These are phyloP conservation scores for Microctenopoma stevenorrisi DNA, from an alignment of 2,797 vertebrate genomes.

Conservation along the genomic window DNA sequence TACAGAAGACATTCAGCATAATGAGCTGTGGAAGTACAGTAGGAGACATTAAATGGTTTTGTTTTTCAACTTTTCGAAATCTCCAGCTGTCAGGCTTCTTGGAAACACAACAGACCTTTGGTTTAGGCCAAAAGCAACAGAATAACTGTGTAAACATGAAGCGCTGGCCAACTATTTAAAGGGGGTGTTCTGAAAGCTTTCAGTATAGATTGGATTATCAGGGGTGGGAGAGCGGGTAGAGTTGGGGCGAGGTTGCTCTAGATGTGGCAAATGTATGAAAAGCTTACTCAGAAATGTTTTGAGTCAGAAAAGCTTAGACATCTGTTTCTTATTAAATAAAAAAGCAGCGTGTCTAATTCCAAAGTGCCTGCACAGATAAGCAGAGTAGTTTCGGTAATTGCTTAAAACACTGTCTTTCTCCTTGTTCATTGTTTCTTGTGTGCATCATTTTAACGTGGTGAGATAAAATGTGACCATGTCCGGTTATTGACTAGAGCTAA, in stretches of 20 bases:
- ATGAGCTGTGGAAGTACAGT: constrained; percentile 48
- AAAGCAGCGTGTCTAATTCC: constrained; percentile 49
- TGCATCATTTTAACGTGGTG: constrained; percentile 43
- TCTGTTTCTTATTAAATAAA: constrained; percentile 74
- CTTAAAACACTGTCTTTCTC: constrained; percentile 53
- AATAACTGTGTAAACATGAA: constrained; percentile 58
- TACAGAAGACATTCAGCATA: constrained; percentile 39
- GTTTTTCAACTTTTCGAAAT: constrained; percentile 53
- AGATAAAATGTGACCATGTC: constrained; percentile 57
- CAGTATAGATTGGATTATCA: constrained; percentile 46
- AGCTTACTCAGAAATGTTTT: constrained; percentile 57
- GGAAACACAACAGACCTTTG: constrained; percentile 61
- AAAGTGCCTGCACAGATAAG: constrained; percentile 74
- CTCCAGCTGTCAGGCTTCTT: constrained; percentile 56
- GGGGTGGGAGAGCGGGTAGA: constrained; percentile 12
- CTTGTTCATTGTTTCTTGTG: constrained; percentile 48
- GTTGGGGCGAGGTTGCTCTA: constrained; percentile 11
- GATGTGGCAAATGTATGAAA: constrained; percentile 61
- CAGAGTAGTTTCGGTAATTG: constrained; percentile 66
- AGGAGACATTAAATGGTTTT: constrained; percentile 49
- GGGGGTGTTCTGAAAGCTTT: constrained; percentile 56
- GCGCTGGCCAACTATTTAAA: constrained; percentile 56
- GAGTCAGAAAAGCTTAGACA: constrained; percentile 58
- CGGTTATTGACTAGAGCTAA: constrained; percentile 21
- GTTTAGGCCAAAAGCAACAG: constrained; percentile 67